Conservation (phyloP, 2,797 vertebrate species). For the Gymnoscopelus microlampas region DNA sequence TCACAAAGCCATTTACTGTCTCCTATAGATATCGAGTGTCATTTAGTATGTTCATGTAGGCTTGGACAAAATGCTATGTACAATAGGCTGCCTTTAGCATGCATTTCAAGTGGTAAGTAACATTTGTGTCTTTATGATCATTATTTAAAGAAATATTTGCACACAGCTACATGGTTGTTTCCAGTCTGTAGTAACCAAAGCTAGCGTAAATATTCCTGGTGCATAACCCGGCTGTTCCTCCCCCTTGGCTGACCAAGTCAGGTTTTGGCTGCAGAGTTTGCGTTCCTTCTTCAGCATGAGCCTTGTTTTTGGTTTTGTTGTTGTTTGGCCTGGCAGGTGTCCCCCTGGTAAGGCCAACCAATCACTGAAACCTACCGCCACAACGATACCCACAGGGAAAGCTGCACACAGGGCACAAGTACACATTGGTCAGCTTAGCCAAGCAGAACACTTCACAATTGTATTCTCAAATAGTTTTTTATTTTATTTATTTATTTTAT, state of each 20-base stretch:
- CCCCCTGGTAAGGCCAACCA: conserved; percentile 4
- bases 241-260: neutral
- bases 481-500: too few relatives aligned
- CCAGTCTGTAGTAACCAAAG: neutral
- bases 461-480: too few relatives aligned
- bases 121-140: neutral
- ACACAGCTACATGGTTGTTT: neutral
- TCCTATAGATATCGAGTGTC: neutral
- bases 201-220: conserved; percentile 3
- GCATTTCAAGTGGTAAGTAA: neutral
- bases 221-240: neutral
- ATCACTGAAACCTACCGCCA: conserved; percentile 32
- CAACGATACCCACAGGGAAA: conserved; percentile 18
- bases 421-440: conserved; percentile 2
- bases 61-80: neutral
- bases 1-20: neutral
- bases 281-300: conserved; percentile 3
- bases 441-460: conserved; percentile 19
- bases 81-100: neutral
- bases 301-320: conserved; percentile 21
- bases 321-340: conserved; percentile 33
- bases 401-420: conserved; percentile 1
- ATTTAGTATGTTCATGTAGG: neutral
- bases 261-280: conserved; percentile 4
- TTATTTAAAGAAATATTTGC: neutral